These are phyloP conservation scores for Scleropages formosus DNA, from an alignment of 2,797 vertebrate genomes.

Conservation along the genomic window DNA sequence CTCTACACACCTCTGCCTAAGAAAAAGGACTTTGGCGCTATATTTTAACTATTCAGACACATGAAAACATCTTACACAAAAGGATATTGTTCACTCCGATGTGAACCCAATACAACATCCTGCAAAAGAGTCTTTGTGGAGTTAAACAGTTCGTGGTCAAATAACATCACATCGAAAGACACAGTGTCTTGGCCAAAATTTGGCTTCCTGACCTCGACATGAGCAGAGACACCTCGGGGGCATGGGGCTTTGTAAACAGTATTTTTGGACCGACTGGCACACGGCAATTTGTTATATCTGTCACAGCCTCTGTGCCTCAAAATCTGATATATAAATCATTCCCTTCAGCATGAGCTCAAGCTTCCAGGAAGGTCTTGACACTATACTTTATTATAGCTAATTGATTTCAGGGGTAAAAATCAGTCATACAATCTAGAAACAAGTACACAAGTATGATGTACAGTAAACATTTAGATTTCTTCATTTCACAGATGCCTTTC, in stretches of 20 bases:
- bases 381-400: slow-evolving; percentile 18
- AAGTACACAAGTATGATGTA: neutral
- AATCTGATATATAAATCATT: neutral
- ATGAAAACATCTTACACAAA: too few relatives aligned
- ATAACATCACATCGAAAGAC: neutral
- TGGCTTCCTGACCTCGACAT: neutral
- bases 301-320: slow-evolving; percentile 9
- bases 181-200: neutral
- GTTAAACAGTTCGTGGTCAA: neutral
- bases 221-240: neutral
- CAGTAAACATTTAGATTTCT: neutral
- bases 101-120: too few relatives aligned
- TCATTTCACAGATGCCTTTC: too few relatives aligned
- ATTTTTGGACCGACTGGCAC: neutral
- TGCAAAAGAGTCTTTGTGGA: neutral
- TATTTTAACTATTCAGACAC: too few relatives aligned
- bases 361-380: neutral
- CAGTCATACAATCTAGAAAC: slow-evolving; percentile 25
- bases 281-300: neutral
- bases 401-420: slow-evolving; percentile 18
- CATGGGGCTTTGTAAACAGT: slow-evolving; percentile 1
- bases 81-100: too few relatives aligned
- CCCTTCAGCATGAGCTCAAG: neutral
- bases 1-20: too few relatives aligned
- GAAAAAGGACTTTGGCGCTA: too few relatives aligned